Evolutionary conservation across 2,113 vertebrate species (phyloP).

Genomic region (Corythaeola cristata): DNA sequence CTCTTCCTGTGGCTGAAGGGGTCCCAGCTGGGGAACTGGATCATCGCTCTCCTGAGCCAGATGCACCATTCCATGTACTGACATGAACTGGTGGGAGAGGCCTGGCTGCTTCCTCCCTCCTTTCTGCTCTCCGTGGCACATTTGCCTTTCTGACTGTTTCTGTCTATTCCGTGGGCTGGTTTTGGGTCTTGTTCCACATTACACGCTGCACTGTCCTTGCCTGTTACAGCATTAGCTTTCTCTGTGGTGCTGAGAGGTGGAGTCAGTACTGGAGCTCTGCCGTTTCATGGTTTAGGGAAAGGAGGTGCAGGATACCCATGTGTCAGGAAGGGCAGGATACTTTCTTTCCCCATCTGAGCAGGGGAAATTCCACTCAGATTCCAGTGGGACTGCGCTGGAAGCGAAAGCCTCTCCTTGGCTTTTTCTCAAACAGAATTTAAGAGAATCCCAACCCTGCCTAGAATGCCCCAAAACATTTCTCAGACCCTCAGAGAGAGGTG

Average conservation of each 20-base stretch:
- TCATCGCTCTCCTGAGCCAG: slow-evolving; percentile 72
- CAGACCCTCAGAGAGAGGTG: not conserved
- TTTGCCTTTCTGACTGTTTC: slow-evolving; percentile 18
- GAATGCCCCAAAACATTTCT: not conserved
- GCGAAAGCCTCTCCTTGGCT: not conserved
- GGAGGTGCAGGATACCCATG: not conserved
- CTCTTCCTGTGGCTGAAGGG: slow-evolving; percentile 81
- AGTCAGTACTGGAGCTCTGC: not conserved
- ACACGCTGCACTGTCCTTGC: not conserved
- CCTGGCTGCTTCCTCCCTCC: not conserved
- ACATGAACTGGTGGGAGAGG: slow-evolving; percentile 37
- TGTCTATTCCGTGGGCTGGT: not conserved
- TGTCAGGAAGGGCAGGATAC: not conserved
- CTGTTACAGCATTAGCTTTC: not conserved
- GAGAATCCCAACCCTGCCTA: not conserved
- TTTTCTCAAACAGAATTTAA: not conserved
- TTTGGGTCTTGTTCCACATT: not conserved
- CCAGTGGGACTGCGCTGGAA: not conserved
- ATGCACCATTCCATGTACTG: slow-evolving; percentile 59
- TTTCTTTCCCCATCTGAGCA: not conserved
- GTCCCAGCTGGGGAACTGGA: slow-evolving; percentile 75
- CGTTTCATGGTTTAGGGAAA: not conserved
- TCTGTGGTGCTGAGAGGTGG: not conserved
- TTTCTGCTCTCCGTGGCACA: not conserved
- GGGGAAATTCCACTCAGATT: not conserved